A percentile compares a stretch with the other conserved stretches of the same genome.
These are phyloP conservation scores for Mormyrus lacerda DNA, from an alignment of 2,113 vertebrate genomes.

Conservation along the genomic window DNA sequence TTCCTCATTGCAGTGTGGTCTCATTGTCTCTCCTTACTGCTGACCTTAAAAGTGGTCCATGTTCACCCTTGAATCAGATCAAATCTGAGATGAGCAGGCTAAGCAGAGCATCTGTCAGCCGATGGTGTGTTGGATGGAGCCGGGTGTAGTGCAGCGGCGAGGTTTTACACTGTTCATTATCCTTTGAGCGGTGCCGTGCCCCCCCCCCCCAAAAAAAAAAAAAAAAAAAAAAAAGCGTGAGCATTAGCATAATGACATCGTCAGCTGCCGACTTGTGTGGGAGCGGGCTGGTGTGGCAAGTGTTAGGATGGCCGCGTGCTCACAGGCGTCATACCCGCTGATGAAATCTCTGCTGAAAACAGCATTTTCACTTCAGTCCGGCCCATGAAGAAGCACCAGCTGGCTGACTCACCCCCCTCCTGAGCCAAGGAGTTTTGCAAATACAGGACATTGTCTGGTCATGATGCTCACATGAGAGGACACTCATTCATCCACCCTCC, in stretches of 20 bases:
- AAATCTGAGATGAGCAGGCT: not conserved
- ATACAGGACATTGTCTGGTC: not conserved
- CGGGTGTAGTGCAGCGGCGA: not conserved
- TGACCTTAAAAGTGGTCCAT: not conserved
- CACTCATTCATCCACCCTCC: not conserved
- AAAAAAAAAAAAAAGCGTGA: not conserved
- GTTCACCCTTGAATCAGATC: not conserved
- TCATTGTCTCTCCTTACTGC: not conserved
- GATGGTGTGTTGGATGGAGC: not conserved
- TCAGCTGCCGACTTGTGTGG: conserved; percentile 12
- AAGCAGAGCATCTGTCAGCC: not conserved
- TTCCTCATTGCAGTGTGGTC: not conserved
- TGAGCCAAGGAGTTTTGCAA: not conserved
- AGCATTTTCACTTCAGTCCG: conserved; percentile 20
- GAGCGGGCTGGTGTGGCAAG: not conserved
- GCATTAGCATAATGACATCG: not conserved
- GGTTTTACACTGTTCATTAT: not conserved
- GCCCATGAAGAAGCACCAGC: conserved; percentile 2
- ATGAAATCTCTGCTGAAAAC: conserved; percentile 17
- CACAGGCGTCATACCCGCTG: not conserved
- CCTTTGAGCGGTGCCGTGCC: not conserved
- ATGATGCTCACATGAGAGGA: not conserved
- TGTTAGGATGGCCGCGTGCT: not conserved
- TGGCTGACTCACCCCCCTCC: conserved; percentile 17
- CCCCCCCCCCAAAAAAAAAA: not conserved